Evolutionary conservation across 2,797 vertebrate genomes (phyloP), one percentile per base, ranked within the genome.

Genomic region (Dallia pectoralis): DNA sequence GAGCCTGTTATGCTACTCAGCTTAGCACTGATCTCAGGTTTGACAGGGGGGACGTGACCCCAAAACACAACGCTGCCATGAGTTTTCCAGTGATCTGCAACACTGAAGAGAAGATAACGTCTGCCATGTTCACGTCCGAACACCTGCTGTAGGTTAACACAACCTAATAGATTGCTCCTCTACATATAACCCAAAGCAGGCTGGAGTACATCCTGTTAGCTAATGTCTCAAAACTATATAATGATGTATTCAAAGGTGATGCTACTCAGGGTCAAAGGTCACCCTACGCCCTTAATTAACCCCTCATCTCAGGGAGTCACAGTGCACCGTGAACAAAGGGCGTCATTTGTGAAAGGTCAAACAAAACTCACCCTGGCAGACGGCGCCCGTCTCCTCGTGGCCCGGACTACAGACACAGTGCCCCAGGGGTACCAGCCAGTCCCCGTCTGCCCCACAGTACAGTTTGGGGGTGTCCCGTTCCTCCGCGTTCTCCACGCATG

Each of bases 391-490:
- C 88, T 99, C 97, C 89, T 99, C 97, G 19, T 97, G 96, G 4
- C 97, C 97, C 18, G 94, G 88, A 53, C 93, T 98, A 85, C 97
- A 99, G 85, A 99, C 94, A 69, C 97, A 99, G n/a, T 93, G 92
- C 30, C 97, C 97, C 70, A 99, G 92, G 19, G 97, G 97, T 30
- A 99, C 97, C 79, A 99, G 90, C 97, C 97, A 99, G 84, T 98
- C 97, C 36, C 97, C 97, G 48, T 99, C 97, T 2, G 97, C 97
- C 33, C 97, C 97, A 80, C 97, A 99, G 73, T 99, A 98, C 51
- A 99, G 74, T 74, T 98, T 98, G 15, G 97, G 97, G 7, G 95
- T 97, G 86, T 98, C 97, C 0, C 95, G 91, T 73, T 99, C 97
- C 77, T 99, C 97, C 0, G 97, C 97, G 0, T 98, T 97, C 87